phyloP scores from a whole-genome alignment of 2,888 invertebrate species.

The Ditylenchus weischeri region DNA sequence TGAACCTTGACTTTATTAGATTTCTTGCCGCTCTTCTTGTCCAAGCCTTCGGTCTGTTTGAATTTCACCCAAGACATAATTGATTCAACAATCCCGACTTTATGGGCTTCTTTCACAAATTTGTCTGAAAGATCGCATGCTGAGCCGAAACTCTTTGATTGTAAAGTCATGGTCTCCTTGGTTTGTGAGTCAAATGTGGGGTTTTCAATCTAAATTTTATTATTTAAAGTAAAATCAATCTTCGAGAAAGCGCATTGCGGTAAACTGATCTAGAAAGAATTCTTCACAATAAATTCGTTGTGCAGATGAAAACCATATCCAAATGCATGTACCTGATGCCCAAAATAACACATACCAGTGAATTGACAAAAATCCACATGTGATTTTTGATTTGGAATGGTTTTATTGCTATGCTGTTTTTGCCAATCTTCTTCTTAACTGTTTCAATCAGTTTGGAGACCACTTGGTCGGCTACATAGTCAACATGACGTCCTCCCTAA shows the following conservation, averaged over 20 bases:
- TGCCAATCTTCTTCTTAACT: conserved; percentile 81
- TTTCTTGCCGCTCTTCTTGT: conserved; percentile 80
- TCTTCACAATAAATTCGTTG: too few relatives aligned
- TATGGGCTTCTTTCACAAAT: conserved; percentile 66
- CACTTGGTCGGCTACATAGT: conserved; percentile 84
- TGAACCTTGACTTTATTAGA: conserved; percentile 74
- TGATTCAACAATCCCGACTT: conserved; percentile 86
- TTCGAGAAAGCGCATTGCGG: too few relatives aligned
- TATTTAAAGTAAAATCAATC: too few relatives aligned
- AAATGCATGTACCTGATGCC: too few relatives aligned
- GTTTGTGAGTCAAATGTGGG: conserved; percentile 99
- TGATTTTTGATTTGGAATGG: conserved; percentile 92
- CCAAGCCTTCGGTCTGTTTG: conserved; percentile 73
- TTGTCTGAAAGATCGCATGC: conserved; percentile 84
- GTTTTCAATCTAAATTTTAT: conserved; percentile 74
- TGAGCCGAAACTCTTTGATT: conserved; percentile 89
- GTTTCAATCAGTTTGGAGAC: conserved; percentile 83
- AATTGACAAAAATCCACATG: conserved; percentile 95
- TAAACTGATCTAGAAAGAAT: too few relatives aligned
- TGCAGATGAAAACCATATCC: too few relatives aligned
- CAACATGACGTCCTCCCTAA: conserved; percentile 89
- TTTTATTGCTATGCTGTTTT: conserved; percentile 82
- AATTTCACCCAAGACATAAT: conserved; percentile 91
- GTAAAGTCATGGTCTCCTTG: conserved; percentile 97
- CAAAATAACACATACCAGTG: conserved; percentile 63